Base-by-base conservation (phyloP, 2,888 invertebrate species). In the Plusia festucae region DNA sequence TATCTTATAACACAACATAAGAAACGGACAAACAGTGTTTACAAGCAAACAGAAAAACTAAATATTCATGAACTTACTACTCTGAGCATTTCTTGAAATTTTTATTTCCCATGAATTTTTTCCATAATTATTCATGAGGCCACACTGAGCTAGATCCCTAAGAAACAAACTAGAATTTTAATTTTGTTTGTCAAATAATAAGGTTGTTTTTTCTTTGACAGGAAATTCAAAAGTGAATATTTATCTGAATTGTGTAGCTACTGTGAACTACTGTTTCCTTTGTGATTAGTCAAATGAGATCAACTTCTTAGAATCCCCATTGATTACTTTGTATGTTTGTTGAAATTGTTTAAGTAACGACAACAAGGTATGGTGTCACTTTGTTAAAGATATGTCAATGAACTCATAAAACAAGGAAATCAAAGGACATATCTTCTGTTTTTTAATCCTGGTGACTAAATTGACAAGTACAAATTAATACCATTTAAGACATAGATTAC, bases 221-320 rank as follows among this genome's bases (percentile, higher is more conserved):
- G 3, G 13, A n/a, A 16, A 9, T 44, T 7, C 7, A 6, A 30
- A 8, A 61, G 30, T 76, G 55, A 70, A 76, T 79, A 83, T 81
- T 74, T 76, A 82, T 76, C 57, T 60, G 54, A 34, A n/a, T 68
- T 55, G 57, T 71, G 63, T 30, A 57, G 88, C 89, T 88, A 89
- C 89, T 68, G 88, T 87, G 82, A 86, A 89, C 89, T 89, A 88
- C 89, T 80, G 89, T 88, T 82, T 85, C 60, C 63, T 74, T 78
- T 78, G 61, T 70, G 62, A 73, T 80, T 76, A 82, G 71, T 69
- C 71, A 75, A 80, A 82, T 82, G 70, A 76, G 66, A 69, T 70
- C 62, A 65, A 57, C 46, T 73, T 76, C 79, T 68, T n/a, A 60
- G 74, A 78, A 76, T 58, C 60, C 58, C 32, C 58, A 70, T 27